Base-by-base conservation (phyloP, 1,140 invertebrate genomes). In the Drosophila bocki region DNA sequence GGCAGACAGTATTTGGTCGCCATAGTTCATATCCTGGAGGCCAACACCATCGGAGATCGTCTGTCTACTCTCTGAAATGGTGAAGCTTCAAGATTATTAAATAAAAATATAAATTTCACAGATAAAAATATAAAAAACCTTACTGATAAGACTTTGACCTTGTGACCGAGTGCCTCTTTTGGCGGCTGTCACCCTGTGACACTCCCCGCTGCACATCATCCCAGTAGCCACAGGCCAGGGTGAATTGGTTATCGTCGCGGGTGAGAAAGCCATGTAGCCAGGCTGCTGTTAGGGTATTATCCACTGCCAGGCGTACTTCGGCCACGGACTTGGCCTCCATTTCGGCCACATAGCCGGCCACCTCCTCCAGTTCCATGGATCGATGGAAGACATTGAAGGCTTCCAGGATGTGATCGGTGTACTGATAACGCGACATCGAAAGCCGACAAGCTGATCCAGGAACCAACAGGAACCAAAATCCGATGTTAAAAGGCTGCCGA, bases 251-350 rank as follows among this genome's bases (percentile, higher is more conserved):
- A 1, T 71, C 33, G 0, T 71, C 19, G 2, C 62, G 74, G 7
- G 51, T 26, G 0, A 87, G 48, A 12, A 87, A 84, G 7, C 84
- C 83, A 41, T 87, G 62, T 33, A 84, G 3, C 83, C 83, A 87
- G 61, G 61, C 83, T 5, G 83, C 83, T 1, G 83, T 88, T 48
- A 87, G 12, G 0, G 83, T 88, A 26, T 88, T 87, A 11, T 87
- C 80, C 45, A 87, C 83, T 0, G 51, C 35, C 12, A 88, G 54
- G 3, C 84, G 80, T 2, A 87, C 77, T 51, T 88, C 71, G 0
- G 9, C 8, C 1, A 47, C 35, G 7, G 77, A n/a, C 9, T 60
- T 80, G 26, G 59, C 61, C n/a, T 62, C 47, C 72, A 88, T 75
- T 39, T 90, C 84, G 33, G 84, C 85, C 56, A 88, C 84, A 35